Evolutionary conservation across 2,888 invertebrate genomes (phyloP).

Genomic region (Acleris literana): DNA sequence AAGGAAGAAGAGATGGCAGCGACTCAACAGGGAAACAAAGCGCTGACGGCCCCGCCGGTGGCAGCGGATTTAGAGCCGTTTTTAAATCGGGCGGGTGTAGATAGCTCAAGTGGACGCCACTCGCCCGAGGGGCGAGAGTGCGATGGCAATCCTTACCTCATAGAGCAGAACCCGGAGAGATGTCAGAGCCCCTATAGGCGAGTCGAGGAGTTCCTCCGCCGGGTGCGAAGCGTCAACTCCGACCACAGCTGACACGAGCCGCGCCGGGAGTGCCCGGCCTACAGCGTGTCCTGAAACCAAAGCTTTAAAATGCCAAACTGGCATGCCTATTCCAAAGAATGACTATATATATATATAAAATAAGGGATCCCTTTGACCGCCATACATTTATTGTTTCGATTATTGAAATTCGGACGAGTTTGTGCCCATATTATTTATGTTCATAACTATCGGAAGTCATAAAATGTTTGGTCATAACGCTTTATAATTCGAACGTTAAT

Average conservation of each 20-base stretch:
- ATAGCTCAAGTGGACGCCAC: slow-evolving; percentile 67
- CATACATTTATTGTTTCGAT: no score
- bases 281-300: slow-evolving; percentile 56
- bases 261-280: slow-evolving; percentile 71
- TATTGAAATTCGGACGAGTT: no score
- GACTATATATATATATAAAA: no score
- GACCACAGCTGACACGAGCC: slow-evolving; percentile 79
- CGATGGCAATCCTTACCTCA: slow-evolving; percentile 69
- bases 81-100: slow-evolving; percentile 56
- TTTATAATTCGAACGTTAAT: no score
- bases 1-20: slow-evolving; percentile 62
- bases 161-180: slow-evolving; percentile 62
- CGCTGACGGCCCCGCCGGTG: slow-evolving; percentile 46
- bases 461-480: no score
- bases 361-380: no score
- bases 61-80: slow-evolving; percentile 72
- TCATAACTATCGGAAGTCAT: no score
- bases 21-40: slow-evolving; percentile 53
- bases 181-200: slow-evolving; percentile 75
- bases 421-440: no score
- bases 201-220: slow-evolving; percentile 72
- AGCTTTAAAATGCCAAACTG: slow-evolving; percentile 47
- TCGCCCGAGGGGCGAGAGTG: slow-evolving; percentile 71
- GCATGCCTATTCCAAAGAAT: slow-evolving; percentile 38
- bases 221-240: slow-evolving; percentile 69